These are phyloP conservation scores for Philereme vetulata DNA, from an alignment of 2,888 invertebrate genomes.

Conservation along the genomic window DNA sequence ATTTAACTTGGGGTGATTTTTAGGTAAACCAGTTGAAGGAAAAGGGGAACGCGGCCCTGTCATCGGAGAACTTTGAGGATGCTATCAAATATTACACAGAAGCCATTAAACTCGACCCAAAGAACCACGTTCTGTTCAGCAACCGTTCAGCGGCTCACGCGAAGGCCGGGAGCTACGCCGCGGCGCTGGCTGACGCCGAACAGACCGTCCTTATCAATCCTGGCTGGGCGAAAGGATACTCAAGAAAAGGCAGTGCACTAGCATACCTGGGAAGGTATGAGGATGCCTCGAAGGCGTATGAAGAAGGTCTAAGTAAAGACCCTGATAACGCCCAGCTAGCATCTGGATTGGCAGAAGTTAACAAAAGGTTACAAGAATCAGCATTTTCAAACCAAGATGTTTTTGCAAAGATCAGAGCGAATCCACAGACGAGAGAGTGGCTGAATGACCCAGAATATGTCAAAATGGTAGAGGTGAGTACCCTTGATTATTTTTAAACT, in stretches of 20 bases:
- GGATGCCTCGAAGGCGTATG: constrained; percentile 91
- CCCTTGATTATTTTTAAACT: neutral
- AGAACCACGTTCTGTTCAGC: constrained; percentile 95
- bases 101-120: constrained; percentile 90
- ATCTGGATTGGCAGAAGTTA: constrained; percentile 87
- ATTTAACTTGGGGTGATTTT: constrained; percentile 44
- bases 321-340: constrained; percentile 89
- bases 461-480: constrained; percentile 80
- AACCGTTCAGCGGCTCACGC: constrained; percentile 96
- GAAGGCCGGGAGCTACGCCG: constrained; percentile 88
- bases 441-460: constrained; percentile 90
- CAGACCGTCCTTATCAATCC: constrained; percentile 91
- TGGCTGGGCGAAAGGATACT: constrained; percentile 94
- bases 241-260: constrained; percentile 94
- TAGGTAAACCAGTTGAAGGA: constrained; percentile 93
- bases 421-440: constrained; percentile 88
- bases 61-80: constrained; percentile 89
- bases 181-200: constrained; percentile 93
- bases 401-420: constrained; percentile 84
- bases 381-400: constrained; percentile 59
- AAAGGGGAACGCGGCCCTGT: constrained; percentile 93
- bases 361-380: constrained; percentile 56
- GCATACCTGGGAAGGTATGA: constrained; percentile 89
- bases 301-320: constrained; percentile 87
- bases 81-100: constrained; percentile 92